Percentiles rank a stretch among this genome's conserved stretches.
phyloP scores from a whole-genome alignment of 2,113 vertebrate species.

The Genyomyrus donnyi region DNA sequence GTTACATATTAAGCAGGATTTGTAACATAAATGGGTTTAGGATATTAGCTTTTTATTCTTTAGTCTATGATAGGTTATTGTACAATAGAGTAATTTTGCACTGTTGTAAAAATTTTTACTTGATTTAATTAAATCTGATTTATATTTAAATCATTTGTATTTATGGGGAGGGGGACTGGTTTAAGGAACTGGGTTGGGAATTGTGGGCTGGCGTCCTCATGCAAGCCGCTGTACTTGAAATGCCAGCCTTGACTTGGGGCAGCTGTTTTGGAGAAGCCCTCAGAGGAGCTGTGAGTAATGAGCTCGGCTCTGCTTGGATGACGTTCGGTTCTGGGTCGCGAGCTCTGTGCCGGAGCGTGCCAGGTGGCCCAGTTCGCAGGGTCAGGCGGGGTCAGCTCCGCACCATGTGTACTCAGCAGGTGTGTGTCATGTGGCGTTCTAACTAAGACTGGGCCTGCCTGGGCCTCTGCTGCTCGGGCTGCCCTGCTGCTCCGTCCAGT shows the following conservation, averaged over 20 bases:
- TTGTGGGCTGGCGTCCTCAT: neutral
- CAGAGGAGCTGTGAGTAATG: neutral
- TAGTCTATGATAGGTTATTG: neutral
- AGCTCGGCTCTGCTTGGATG: neutral
- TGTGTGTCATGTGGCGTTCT: neutral
- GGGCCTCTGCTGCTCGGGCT: neutral
- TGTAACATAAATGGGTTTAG: neutral
- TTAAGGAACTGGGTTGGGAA: neutral
- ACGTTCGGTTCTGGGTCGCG: neutral
- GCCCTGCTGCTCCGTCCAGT: neutral
- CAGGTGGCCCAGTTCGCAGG: neutral
- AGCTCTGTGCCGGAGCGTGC: neutral
- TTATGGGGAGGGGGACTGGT: neutral
- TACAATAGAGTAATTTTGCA: neutral
- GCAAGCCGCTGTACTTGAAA: too few species aligned
- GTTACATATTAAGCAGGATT: neutral
- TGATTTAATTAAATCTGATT: neutral
- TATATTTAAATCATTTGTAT: neutral
- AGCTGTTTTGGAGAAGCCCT: neutral
- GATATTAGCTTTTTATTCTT: neutral
- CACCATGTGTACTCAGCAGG: neutral
- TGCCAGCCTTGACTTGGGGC: neutral
- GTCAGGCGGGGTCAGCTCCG: neutral
- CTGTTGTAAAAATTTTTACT: neutral
- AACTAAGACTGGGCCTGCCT: neutral